phyloP scores from a whole-genome alignment of 2,797 vertebrate genomes.

The Chaenodraco wilsoni region DNA sequence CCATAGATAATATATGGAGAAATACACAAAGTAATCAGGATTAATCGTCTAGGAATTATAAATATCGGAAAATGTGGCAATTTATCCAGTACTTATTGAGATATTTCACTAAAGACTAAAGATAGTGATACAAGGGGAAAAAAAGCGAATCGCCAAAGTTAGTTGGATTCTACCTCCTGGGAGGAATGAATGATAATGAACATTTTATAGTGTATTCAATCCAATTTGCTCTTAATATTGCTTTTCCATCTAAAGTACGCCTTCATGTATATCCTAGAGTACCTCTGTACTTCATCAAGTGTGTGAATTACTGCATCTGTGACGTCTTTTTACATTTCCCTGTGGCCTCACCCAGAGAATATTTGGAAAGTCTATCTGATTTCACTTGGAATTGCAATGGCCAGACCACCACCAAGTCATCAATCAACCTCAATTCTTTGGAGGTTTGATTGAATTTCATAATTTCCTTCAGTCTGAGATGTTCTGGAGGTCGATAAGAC shows the following conservation, averaged over 20 bases:
- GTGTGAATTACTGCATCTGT: slow-evolving; percentile 60
- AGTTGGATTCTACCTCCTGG: not conserved
- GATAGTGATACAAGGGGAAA: not conserved
- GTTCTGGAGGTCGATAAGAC: slow-evolving; percentile 56
- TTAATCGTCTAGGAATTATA: not conserved
- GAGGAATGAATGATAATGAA: not conserved
- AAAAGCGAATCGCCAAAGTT: not conserved
- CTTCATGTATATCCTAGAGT: slow-evolving; percentile 40
- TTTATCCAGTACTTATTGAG: not conserved
- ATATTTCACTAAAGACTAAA: not conserved
- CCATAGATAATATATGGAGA: not conserved
- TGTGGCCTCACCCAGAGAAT: slow-evolving; percentile 41
- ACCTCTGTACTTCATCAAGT: slow-evolving; percentile 63
- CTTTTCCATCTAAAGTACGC: slow-evolving; percentile 33
- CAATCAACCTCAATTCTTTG: slow-evolving; percentile 67
- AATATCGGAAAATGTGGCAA: not conserved
- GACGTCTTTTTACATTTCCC: slow-evolving; percentile 42
- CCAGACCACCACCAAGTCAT: slow-evolving; percentile 74
- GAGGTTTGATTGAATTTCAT: slow-evolving; percentile 77
- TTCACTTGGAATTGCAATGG: slow-evolving; percentile 72
- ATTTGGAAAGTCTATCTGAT: slow-evolving; percentile 65
- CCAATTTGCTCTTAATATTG: slow-evolving; percentile 46
- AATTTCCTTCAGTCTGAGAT: slow-evolving; percentile 61
- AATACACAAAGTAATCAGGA: not conserved
- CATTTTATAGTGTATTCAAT: slow-evolving; percentile 8